These are phyloP conservation scores for Amniataba percoides DNA, from an alignment of 2,797 vertebrate species.

Conservation along the genomic window DNA sequence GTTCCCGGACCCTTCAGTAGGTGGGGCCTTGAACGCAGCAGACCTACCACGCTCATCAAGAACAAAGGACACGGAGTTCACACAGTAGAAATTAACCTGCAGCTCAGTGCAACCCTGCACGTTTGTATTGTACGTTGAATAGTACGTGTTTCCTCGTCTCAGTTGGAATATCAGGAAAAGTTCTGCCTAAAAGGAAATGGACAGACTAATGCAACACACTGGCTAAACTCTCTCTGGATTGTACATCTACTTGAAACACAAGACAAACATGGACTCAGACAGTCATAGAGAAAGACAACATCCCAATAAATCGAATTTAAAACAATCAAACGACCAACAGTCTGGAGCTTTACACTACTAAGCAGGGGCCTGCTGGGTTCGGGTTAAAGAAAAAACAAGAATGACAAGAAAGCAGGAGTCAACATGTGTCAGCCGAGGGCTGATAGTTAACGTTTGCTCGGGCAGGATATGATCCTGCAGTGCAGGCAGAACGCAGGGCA, in stretches of 20 bases:
- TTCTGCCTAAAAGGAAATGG: not conserved
- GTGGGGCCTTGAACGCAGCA: not conserved
- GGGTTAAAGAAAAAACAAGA: not conserved
- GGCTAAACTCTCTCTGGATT: not conserved
- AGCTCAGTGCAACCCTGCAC: constrained; percentile 7
- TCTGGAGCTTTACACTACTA: not conserved
- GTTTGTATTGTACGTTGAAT: too few species aligned
- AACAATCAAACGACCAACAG: not conserved
- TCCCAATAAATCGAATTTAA: not conserved
- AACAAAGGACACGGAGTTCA: not conserved
- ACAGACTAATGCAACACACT: not conserved
- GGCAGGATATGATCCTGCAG: not conserved
- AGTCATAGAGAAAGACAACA: not conserved
- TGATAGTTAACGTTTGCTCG: not conserved
- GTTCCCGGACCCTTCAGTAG: not conserved
- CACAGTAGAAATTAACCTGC: not conserved
- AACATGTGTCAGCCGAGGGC: not conserved
- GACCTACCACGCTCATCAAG: not conserved
- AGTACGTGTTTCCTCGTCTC: too few species aligned
- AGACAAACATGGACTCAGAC: not conserved
- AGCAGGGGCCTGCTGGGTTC: not conserved
- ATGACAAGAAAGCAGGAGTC: not conserved
- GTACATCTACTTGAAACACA: not conserved
- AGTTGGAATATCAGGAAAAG: too few species aligned
- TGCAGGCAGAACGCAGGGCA: not conserved